These are phyloP conservation scores for Isurus oxyrinchus DNA, from an alignment of 2,113 vertebrate species.

Conservation along the genomic window DNA sequence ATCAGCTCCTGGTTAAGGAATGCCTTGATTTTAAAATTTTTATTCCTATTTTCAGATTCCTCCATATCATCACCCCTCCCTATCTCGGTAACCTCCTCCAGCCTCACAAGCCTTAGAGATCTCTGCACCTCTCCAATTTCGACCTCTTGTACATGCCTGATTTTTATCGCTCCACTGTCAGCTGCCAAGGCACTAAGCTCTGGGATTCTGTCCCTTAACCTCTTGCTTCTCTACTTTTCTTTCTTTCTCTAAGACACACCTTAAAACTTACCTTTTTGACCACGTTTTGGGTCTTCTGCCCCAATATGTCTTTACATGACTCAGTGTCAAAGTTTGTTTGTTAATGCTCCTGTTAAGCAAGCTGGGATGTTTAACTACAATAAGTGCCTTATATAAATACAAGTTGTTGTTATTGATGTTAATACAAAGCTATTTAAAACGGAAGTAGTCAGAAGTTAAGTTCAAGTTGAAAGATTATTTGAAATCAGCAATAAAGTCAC, in stretches of 20 bases:
- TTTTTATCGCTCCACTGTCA: too few relatives aligned
- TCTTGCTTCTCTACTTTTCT: too few relatives aligned
- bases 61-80: too few relatives aligned
- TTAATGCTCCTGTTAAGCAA: neutral
- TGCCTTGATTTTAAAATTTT: neutral
- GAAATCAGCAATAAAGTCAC: neutral
- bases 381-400: too few relatives aligned
- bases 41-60: neutral
- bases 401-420: neutral
- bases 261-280: neutral
- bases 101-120: too few relatives aligned
- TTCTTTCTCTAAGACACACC: too few relatives aligned
- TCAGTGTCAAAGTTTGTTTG: neutral
- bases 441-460: constrained; percentile 18
- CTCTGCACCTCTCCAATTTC: too few relatives aligned
- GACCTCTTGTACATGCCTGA: too few relatives aligned
- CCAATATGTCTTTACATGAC: neutral
- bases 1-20: neutral
- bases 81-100: too few relatives aligned
- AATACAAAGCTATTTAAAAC: neutral
- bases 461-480: constrained; percentile 38
- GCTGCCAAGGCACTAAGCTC: too few relatives aligned
- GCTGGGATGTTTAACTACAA: neutral
- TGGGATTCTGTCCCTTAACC: too few relatives aligned
- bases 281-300: neutral